Evolutionary conservation across 2,797 vertebrate genomes (phyloP), one percentile per base, ranked within the genome.

Genomic region (Clarias fuscus): DNA sequence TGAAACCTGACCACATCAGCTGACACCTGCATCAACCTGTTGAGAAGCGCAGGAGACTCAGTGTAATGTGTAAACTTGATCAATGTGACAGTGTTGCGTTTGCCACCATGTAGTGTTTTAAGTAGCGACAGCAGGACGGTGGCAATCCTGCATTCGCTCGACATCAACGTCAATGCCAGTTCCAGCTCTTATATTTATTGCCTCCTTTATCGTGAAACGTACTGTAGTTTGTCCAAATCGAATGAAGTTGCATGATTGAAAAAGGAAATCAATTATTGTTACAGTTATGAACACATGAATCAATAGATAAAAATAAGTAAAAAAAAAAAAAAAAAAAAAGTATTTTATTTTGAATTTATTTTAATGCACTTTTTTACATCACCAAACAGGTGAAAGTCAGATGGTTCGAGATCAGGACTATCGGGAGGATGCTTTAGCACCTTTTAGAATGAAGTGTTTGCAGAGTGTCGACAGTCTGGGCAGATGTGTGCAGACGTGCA

Each of bases 41-140:
- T 59, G 48, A 8, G 56, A 24, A 7, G 77, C 11, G 37, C 40
- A 0, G 2, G 10, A 43, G 33, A n/a, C 30, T 24, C 56, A 0
- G 18, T n/a, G 33, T 80, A 62, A 3, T 62, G 59, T 79, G 58
- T 79, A 78, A 78, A 78, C 17, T 22, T 33, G 56, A 78, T 22
- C 56, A 33, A 33, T 78, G 33, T 37, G 56, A 59, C 56, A 56
- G 27, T 62, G 58, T 59, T 77, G 0, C 17, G 11, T 59, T 59
- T 59, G 56, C 33, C 27, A 77, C 11, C 27, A 77, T 33, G 17
- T 7, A 11, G 5, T 62, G 30, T 62, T 79, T 37, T 40, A 40
- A 79, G 33, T 61, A 24, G 11, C 0, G 77, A 79, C 58, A 79
- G 20, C 56, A 24, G 17, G 59, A 77, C 75, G 40, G 40, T 7